Base-by-base conservation (phyloP, 2,113 vertebrate genomes). In the Climacteris rufus region DNA sequence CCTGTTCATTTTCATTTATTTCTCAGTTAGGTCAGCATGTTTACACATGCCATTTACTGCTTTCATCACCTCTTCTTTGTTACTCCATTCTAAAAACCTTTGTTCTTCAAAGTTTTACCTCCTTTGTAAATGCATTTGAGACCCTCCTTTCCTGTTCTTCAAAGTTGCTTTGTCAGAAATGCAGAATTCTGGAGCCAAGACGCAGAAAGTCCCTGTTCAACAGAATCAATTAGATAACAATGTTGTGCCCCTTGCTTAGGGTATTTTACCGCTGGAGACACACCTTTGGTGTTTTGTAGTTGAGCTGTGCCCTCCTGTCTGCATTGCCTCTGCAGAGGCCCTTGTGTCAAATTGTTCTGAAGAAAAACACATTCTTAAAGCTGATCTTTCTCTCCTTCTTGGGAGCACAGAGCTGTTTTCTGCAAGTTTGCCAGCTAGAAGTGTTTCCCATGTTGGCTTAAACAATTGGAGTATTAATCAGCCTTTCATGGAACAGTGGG, bases 201-300 rank as follows among this genome's bases (percentile, higher is more conserved):
- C 39, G 50, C 25, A 50, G 44, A n/a, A 57, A 47, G 47, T 63
- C 45, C 7, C 50, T 8, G 1, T 61, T n/a, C 20, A 45, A 11
- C n/a, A 59, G 52, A 54, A 44, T 63, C 35, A 30, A 7, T 37
- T 7, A 4, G 17, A 8, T 25, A n/a, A 5, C 42, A 33, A 13
- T 0, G 3, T 30, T 50, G 39, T 80, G 50, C 7, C 9, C 7
- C 27, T 80, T 72, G 33, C 28, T 77, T 28, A 8, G 19, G 19
- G 7, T 53, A 9, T 66, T 52, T 13, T 83, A 1, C 40, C 16
- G 12, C 15, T 56, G 72, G 18, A 69, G 33, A 7, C 21, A 17
- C 2, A 11, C 47, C 50, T 59, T 44, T 2, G 2, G 9, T 60
- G 30, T 45, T 84, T 52, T 2, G 0, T 31, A 35, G 47, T 2